Conservation (phyloP, 37 sponge, comb jelly and placozoan species). For the Haliclona indistincta region DNA sequence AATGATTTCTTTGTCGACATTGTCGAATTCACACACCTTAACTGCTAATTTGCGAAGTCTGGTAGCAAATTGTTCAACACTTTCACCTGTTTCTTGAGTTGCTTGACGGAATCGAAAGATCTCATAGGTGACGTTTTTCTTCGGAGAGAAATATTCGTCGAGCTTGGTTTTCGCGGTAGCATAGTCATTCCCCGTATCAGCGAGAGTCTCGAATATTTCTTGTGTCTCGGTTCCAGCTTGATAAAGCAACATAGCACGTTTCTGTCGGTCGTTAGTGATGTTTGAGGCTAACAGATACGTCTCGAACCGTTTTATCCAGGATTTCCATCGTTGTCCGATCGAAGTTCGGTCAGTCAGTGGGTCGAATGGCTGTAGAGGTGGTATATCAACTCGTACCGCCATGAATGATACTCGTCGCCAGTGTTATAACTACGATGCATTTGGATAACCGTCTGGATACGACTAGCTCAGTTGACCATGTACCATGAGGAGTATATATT, state of each 20-base stretch:
- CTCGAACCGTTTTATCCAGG: constrained; percentile 5
- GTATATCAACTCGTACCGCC: neutral
- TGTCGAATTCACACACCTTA: constrained; percentile 34
- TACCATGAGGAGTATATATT: too few species aligned
- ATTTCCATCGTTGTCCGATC: constrained; percentile 16
- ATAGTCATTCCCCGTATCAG: constrained; percentile 42
- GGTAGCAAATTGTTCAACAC: constrained; percentile 45
- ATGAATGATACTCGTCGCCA: too few species aligned
- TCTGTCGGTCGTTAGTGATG: neutral
- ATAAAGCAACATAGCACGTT: constrained; percentile 1
- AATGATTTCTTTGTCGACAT: constrained; percentile 20
- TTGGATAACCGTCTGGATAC: too few species aligned
- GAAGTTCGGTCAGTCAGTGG: constrained; percentile 11
- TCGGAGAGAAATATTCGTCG: constrained; percentile 36
- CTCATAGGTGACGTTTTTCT: constrained; percentile 44
- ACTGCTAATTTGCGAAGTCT: constrained; percentile 26
- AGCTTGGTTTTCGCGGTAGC: constrained; percentile 17
- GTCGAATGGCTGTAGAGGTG: constrained; percentile 15
- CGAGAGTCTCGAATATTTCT: constrained; percentile 19
- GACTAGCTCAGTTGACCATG: too few species aligned
- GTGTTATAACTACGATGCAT: too few species aligned
- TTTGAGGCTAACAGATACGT: constrained; percentile 8
- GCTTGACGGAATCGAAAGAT: constrained; percentile 50
- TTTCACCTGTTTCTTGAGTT: constrained; percentile 16
- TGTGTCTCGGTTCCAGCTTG: constrained; percentile 8